Base-by-base conservation (phyloP, 1,140 invertebrate genomes). In the Drosophila grimshawi region DNA sequence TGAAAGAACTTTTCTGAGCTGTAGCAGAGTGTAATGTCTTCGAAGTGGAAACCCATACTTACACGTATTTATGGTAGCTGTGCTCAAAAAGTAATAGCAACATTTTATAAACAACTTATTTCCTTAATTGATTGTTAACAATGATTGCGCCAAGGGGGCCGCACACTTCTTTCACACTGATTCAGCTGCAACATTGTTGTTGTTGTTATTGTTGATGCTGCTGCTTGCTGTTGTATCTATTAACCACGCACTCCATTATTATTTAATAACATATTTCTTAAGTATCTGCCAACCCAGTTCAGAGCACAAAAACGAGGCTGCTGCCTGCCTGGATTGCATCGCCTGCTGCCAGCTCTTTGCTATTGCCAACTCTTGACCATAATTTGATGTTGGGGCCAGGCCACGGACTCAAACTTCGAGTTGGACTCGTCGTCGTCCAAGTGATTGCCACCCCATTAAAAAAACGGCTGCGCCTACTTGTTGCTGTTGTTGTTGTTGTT, bases 71-170 rank as follows among this genome's bases (percentile, higher is more conserved):
- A 86, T 86, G 83, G 73, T 78, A 77, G 77, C 61, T 43, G 46
- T 78, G 80, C 75, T 80, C 68, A 60, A 51, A 71, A 61, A 65
- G 83, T 88, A 88, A 88, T 89, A 81, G 85, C 85, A 83, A 89
- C 86, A 90, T 90, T 91, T 91, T 91, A 88, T 91, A 86, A 91
- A 91, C 88, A 91, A 91, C 88, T 91, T 91, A 91, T 91, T 91
- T 91, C 81, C 88, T 89, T 91, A 91, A 91, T 91, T 91, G 89
- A 91, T 91, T 91, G 89, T 85, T 91, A 91, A 91, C 88, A 91
- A 89, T 85, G 85, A 89, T 89, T 89, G 85, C 68, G 73, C 76
- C 63, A 59, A 64, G 63, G 63, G 77, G 65, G 76, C 85, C 78
- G 82, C 79, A 86, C 82, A 79, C 82, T 86, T 86, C 82, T 77